Percentiles rank a stretch among this genome's conserved stretches.
These are phyloP conservation scores for Leptogaster cylindrica DNA, from an alignment of 2,888 invertebrate genomes.

Conservation along the genomic window DNA sequence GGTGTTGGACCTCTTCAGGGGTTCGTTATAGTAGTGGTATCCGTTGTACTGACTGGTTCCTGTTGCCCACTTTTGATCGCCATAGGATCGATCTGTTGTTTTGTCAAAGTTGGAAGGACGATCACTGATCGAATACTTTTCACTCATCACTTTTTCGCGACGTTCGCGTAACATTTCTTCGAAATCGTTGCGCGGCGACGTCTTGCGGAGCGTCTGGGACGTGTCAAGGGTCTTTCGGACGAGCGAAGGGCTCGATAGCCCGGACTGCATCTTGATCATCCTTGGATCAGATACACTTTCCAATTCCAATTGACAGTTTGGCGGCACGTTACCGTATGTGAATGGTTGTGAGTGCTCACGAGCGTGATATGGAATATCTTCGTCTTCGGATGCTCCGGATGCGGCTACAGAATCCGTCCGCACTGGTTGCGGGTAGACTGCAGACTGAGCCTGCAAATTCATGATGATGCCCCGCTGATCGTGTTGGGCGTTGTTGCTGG, in stretches of 20 bases:
- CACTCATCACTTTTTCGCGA: conserved; percentile 60
- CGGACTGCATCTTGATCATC: conserved; percentile 75
- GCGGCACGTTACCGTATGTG: conserved; percentile 77
- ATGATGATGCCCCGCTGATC: conserved; percentile 24
- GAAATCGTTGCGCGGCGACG: conserved; percentile 59
- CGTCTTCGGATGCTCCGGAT: conserved; percentile 52
- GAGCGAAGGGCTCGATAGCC: conserved; percentile 82
- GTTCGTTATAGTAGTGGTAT: conserved; percentile 51
- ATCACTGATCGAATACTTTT: conserved; percentile 50
- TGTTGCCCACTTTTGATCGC: conserved; percentile 36
- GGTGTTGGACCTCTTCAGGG: conserved; percentile 53
- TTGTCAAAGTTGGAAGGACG: conserved; percentile 33
- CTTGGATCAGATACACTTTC: conserved; percentile 44
- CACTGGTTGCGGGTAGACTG: conserved; percentile 60
- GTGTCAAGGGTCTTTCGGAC: conserved; percentile 75
- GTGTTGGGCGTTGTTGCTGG: conserved; percentile 8
- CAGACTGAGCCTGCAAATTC: conserved; percentile 56
- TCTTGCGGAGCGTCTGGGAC: conserved; percentile 53
- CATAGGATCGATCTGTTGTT: conserved; percentile 29
- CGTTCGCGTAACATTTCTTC: conserved; percentile 61
- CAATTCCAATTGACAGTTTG: conserved; percentile 50
- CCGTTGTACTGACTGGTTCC: conserved; percentile 44
- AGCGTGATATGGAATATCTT: conserved; percentile 88
- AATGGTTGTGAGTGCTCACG: conserved; percentile 87
- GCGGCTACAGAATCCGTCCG: conserved; percentile 54